A percentile compares a stretch with the other conserved stretches of the same genome.
These are phyloP conservation scores for Enoplosus armatus DNA, from an alignment of 2,797 vertebrate species.

Conservation along the genomic window DNA sequence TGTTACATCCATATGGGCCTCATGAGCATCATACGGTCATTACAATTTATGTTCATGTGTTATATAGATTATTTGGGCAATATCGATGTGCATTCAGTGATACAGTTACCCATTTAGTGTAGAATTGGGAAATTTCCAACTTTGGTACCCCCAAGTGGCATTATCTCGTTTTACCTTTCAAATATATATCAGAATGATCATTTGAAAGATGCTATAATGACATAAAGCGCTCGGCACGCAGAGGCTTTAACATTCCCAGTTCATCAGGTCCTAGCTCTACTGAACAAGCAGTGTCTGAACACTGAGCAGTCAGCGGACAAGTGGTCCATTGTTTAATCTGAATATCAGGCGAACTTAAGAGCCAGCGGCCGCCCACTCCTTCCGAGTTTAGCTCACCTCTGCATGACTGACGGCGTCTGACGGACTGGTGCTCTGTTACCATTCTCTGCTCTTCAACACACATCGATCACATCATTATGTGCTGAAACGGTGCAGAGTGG, in stretches of 20 bases:
- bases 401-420: conserved; percentile 18
- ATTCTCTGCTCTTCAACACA: conserved; percentile 13
- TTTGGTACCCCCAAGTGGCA: background rate
- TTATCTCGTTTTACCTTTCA: background rate
- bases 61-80: background rate
- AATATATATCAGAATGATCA: background rate
- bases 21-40: background rate
- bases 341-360: background rate
- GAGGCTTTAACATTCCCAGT: background rate
- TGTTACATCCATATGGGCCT: background rate
- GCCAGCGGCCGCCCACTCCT: background rate
- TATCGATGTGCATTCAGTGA: background rate
- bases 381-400: conserved; percentile 22
- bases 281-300: background rate
- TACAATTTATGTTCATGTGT: background rate
- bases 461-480: conserved; percentile 31
- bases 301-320: background rate
- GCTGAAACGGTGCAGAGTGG: conserved; percentile 18
- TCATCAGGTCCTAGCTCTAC: background rate
- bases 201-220: background rate
- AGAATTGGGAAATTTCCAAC: background rate
- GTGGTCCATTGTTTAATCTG: conserved; percentile 24
- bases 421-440: conserved; percentile 1
- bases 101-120: background rate
- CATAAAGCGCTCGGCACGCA: too few species aligned